Evolutionary conservation across 2,888 invertebrate genomes (phyloP).

Genomic region (Clitarchus hookeri): DNA sequence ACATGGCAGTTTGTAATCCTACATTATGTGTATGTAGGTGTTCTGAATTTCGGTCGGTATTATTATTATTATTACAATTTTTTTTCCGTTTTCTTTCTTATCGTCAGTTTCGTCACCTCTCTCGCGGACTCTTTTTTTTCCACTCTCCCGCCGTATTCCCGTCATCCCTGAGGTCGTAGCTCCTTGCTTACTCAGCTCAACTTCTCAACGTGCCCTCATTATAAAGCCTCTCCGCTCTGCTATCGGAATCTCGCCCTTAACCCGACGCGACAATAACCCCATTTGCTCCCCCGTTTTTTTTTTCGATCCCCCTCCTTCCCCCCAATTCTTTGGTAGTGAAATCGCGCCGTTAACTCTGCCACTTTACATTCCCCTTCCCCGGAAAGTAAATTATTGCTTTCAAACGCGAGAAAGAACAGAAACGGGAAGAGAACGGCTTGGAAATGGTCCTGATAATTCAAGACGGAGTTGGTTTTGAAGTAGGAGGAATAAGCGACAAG

Average conservation of each 20-base stretch:
- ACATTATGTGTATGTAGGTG: too few species aligned
- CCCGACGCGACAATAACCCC: neutral
- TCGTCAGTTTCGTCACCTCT: too few species aligned
- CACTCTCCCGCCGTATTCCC: too few species aligned
- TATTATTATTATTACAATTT: too few species aligned
- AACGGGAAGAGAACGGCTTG: neutral
- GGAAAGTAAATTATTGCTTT: conserved; percentile 10
- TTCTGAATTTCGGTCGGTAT: too few species aligned
- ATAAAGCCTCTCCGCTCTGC: neutral
- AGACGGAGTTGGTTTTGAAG: conserved; percentile 9
- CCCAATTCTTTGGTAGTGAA: neutral
- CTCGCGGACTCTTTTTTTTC: too few species aligned
- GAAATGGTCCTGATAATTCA: neutral
- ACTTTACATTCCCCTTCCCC: neutral
- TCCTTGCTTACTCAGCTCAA: neutral
- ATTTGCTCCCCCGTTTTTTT: neutral
- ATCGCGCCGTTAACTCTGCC: neutral
- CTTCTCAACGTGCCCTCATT: neutral
- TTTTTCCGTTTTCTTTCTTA: too few species aligned
- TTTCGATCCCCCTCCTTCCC: neutral
- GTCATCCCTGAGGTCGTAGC: too few species aligned
- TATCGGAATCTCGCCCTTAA: neutral
- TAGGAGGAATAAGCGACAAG: neutral
- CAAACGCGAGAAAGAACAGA: neutral
- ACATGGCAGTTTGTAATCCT: too few species aligned